A percentile compares a stretch with the other conserved stretches of the same genome.
phyloP scores from a whole-genome alignment of 1,140 invertebrate genomes.

The Panagrolaimus sp. region DNA sequence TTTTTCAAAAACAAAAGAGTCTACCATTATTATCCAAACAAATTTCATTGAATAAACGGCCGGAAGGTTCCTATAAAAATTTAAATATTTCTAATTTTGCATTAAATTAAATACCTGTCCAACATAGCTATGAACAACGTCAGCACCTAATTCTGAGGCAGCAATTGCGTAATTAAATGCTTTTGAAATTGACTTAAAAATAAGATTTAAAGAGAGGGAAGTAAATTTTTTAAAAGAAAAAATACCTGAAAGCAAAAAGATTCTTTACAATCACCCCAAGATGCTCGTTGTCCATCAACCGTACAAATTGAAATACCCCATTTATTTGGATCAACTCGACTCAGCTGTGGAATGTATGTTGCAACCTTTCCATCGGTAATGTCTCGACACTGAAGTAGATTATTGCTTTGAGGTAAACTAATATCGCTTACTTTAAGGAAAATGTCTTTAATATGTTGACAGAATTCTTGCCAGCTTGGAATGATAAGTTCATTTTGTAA shows the following conservation, averaged over 20 bases:
- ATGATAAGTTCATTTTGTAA: slow-evolving; percentile 31
- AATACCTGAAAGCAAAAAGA: slow-evolving; percentile 35
- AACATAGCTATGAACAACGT: slow-evolving; percentile 87
- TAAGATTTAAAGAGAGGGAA: too few species aligned
- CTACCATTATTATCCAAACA: slow-evolving; percentile 75
- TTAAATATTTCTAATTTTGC: too few species aligned
- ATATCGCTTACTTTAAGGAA: slow-evolving; percentile 26
- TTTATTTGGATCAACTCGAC: slow-evolving; percentile 55
- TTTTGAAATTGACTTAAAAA: slow-evolving; percentile 64
- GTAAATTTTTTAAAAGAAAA: too few species aligned
- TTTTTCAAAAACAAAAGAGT: not conserved
- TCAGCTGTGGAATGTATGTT: slow-evolving; percentile 28
- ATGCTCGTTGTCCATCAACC: slow-evolving; percentile 60
- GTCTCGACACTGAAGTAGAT: slow-evolving; percentile 32
- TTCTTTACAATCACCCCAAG: slow-evolving; percentile 22
- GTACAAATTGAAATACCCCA: slow-evolving; percentile 61
- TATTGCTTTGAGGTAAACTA: not conserved
- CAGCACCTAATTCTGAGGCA: slow-evolving; percentile 77
- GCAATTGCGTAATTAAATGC: slow-evolving; percentile 90
- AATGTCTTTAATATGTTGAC: slow-evolving; percentile 26
- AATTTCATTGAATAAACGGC: slow-evolving; percentile 89
- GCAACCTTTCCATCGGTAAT: slow-evolving; percentile 21
- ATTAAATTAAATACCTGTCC: slow-evolving; percentile 66
- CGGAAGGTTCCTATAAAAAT: slow-evolving; percentile 72
- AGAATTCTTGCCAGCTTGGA: slow-evolving; percentile 31